Conservation (phyloP, 2,113 vertebrate genomes). For the Panthera leo region DNA sequence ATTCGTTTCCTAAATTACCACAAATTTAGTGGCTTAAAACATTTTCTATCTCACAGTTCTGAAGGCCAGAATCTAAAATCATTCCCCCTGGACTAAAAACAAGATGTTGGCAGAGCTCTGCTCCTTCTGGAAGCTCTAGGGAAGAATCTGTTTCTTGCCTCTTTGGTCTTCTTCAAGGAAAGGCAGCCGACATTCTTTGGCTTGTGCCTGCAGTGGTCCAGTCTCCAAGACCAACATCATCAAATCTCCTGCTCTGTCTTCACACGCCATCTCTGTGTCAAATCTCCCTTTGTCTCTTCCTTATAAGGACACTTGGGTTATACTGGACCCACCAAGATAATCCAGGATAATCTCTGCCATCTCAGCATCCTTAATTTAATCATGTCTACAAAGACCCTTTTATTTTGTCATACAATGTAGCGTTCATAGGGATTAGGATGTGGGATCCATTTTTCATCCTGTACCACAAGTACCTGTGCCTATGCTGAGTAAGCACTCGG, state of each 20-base stretch:
- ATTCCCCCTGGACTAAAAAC: background rate
- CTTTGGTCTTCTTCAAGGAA: background rate
- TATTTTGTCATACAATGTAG: background rate
- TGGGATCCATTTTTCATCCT: background rate
- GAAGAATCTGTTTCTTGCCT: background rate
- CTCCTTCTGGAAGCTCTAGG: background rate
- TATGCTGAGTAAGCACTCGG: background rate
- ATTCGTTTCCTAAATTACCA: background rate
- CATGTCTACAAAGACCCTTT: background rate
- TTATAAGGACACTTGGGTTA: background rate
- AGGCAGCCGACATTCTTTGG: background rate
- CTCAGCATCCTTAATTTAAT: background rate
- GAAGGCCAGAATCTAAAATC: background rate
- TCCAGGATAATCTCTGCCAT: background rate
- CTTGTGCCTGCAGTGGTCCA: background rate
- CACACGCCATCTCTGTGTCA: background rate
- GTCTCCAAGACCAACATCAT: background rate
- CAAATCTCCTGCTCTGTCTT: background rate
- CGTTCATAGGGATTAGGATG: background rate
- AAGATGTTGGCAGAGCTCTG: background rate
- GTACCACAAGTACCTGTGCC: background rate
- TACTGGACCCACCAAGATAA: background rate
- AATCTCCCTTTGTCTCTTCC: background rate
- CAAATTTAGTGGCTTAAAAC: background rate
- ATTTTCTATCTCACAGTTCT: background rate